A percentile compares a stretch with the other conserved stretches of the same genome.
Conservation (phyloP, 2,888 invertebrate genomes). For the Litoditis marina region DNA sequence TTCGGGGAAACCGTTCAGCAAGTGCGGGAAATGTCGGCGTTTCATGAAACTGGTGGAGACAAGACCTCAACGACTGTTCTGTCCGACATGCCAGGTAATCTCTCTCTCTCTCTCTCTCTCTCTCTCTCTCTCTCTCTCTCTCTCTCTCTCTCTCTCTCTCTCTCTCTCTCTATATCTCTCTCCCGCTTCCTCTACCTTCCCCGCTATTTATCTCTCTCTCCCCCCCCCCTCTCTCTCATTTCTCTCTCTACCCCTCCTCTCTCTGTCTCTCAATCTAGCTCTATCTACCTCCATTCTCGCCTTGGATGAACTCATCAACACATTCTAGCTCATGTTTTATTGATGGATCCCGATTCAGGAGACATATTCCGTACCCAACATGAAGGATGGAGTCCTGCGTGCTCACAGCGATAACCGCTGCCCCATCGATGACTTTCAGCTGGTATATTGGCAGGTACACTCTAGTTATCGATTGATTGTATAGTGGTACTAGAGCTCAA, state of each 20-base stretch:
- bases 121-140: background rate
- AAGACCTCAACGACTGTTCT: conserved; percentile 88
- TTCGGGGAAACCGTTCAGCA: conserved; percentile 81
- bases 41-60: conserved; percentile 95
- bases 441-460: conserved; percentile 79
- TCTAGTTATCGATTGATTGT: too few species aligned
- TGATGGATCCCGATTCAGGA: too few species aligned
- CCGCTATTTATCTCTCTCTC: too few species aligned
- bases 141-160: background rate
- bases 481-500: too few species aligned
- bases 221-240: too few species aligned
- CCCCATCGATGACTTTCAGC: conserved; percentile 93
- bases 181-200: too few species aligned
- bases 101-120: background rate
- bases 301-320: too few species aligned
- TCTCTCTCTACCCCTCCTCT: too few species aligned
- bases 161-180: conserved; percentile 4
- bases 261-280: too few species aligned
- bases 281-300: too few species aligned
- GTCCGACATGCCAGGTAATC: conserved; percentile 76
- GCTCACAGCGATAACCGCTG: conserved; percentile 79
- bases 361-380: conserved; percentile 86
- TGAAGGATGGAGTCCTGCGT: conserved; percentile 44
- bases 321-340: too few species aligned
- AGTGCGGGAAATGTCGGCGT: conserved; percentile 82